Base-by-base conservation (phyloP, 2,797 vertebrate species). In the Dromococcyx pavoninus region DNA sequence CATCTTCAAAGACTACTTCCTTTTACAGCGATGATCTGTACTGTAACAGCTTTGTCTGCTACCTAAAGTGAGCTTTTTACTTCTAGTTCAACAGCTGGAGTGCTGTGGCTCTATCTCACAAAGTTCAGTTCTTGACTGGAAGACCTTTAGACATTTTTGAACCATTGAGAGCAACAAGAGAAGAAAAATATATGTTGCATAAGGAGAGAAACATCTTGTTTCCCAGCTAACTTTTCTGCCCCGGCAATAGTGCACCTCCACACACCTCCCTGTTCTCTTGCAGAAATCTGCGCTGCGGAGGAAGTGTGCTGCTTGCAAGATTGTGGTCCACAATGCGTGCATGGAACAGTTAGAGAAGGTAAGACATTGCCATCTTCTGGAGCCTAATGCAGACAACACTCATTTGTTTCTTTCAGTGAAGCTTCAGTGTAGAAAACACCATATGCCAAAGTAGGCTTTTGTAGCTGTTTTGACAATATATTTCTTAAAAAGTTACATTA, bases 341-440 rank as follows among this genome's bases (percentile, higher is more conserved):
- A 99, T 99, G 84, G 99, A 99, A 81, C 98, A 99, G 93, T 94
- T 99, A 78, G 99, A 99, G 88, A 99, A 99, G 99, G 99, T 99
- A 97, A 97, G 97, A 96, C 69, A 76, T 75, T 76, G 85, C 97
- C 98, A 96, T 88, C 98, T 98, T 92, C 97, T 97, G 98, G 91
- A 30, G 8, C 43, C 39, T 39, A 60, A 14, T 0, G 0, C 0
- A 7, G 5, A 35, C 35, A 39, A 25, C 94, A 89, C 0, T 18
- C 33, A 11, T n/a, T 51, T 37, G 39, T 50, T 58, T 43, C 30
- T 50, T 41, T 10, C 5, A 9, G 44, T 23, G 53, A 58, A 33
- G 6, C 62, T 86, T 79, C 71, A 50, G 13, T 19, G 46, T 48
- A 66, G 60, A 62, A 86, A 78, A 37, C 18, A 3, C 21, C 46